These are phyloP conservation scores for Sarcophaga subvicina DNA, from an alignment of 2,888 invertebrate species.

Conservation along the genomic window DNA sequence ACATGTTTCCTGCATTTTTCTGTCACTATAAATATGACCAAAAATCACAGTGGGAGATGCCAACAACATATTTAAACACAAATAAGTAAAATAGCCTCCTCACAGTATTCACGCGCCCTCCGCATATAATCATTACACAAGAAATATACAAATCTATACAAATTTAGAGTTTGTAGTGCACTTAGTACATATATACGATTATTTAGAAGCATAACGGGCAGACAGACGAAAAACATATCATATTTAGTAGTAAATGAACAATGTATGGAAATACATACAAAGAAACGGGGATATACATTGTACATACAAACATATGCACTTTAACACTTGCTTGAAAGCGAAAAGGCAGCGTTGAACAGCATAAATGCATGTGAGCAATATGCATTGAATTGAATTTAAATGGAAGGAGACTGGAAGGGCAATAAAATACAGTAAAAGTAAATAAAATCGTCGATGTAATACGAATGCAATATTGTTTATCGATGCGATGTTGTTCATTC, in stretches of 20 bases:
- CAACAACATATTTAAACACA: constrained; percentile 58
- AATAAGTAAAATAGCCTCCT: constrained; percentile 61
- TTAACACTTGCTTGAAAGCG: background rate
- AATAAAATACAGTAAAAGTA: background rate
- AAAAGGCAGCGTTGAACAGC: background rate
- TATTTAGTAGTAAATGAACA: constrained; percentile 35
- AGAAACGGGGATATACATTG: background rate
- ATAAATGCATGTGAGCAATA: constrained; percentile 62
- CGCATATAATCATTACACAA: background rate
- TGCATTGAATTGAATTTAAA: constrained; percentile 64
- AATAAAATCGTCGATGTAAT: background rate
- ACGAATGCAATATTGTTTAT: background rate
- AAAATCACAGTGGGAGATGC: constrained; percentile 68
- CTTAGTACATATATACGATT: constrained; percentile 19
- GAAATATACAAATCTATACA: background rate
- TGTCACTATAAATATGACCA: constrained; percentile 62
- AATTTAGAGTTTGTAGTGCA: constrained; percentile 18
- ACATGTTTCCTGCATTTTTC: constrained; percentile 47
- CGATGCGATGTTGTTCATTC: background rate
- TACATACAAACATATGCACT: background rate
- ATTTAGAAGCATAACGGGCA: constrained; percentile 19
- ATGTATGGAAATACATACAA: constrained; percentile 24
- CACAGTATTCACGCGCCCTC: constrained; percentile 13
- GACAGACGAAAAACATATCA: constrained; percentile 36
- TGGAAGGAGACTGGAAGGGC: background rate